phyloP scores from a whole-genome alignment of 2,888 invertebrate genomes.

The Eupithecia dodoneata region DNA sequence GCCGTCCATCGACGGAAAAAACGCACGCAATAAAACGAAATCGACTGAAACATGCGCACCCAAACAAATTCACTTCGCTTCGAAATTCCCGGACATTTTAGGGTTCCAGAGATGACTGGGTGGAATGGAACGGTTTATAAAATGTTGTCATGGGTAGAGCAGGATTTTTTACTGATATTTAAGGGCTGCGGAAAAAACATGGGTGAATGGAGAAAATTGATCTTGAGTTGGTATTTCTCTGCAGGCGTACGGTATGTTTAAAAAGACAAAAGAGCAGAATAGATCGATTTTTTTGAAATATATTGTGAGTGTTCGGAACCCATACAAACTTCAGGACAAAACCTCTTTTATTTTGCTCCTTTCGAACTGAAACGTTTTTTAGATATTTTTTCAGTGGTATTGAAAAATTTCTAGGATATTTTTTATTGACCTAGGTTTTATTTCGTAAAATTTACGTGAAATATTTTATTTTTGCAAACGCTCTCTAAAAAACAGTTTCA shows the following conservation, averaged over 20 bases:
- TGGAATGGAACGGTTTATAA: not conserved
- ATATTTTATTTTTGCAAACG: not conserved
- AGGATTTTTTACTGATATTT: not conserved
- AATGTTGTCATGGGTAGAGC: not conserved
- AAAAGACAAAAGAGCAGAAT: not conserved
- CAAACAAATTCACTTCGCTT: conserved; percentile 23
- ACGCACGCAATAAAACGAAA: conserved; percentile 10
- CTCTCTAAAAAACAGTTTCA: not conserved
- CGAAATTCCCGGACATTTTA: conserved; percentile 5
- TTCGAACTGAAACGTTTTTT: not conserved
- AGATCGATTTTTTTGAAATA: not conserved
- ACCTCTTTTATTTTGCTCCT: not conserved
- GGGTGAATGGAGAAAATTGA: too few relatives aligned
- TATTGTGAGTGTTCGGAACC: not conserved
- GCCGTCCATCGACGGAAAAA: conserved; percentile 10
- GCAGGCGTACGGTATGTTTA: too few relatives aligned
- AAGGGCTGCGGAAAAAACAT: too few relatives aligned
- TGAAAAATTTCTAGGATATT: not conserved
- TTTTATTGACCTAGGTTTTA: not conserved
- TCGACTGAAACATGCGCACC: conserved; percentile 2
- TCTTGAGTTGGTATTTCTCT: not conserved
- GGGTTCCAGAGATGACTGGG: conserved; percentile 1
- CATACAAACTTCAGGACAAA: not conserved
- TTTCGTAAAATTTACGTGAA: not conserved
- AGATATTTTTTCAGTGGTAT: not conserved